Percentiles rank a stretch among this genome's conserved stretches.
These are phyloP conservation scores for Ditylenchus dipsaci DNA, from an alignment of 1,140 invertebrate species.

Conservation along the genomic window DNA sequence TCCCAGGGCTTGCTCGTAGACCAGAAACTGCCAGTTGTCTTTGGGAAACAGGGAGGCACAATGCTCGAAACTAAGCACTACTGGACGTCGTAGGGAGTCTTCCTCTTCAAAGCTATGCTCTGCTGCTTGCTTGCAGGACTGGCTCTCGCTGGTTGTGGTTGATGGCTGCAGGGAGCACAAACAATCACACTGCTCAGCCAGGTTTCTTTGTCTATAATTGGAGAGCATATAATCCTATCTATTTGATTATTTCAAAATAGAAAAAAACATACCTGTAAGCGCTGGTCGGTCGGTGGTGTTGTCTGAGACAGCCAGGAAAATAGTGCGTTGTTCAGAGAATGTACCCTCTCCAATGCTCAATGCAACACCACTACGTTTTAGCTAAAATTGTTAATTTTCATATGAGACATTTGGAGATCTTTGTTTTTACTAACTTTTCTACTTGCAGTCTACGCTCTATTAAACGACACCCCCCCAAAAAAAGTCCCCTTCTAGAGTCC, in stretches of 20 bases:
- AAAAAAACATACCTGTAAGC: conserved; percentile 22
- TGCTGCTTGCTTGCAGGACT: neutral
- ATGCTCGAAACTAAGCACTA: conserved; percentile 52
- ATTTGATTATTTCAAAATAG: neutral
- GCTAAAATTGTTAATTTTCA: conserved; percentile 19
- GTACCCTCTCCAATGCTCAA: conserved; percentile 40
- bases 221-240: neutral
- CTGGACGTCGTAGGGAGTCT: conserved; percentile 34
- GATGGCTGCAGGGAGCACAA: conserved; percentile 27
- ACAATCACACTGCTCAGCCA: conserved; percentile 34
- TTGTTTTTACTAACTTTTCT: no score
- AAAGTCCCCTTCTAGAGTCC: no score
- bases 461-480: no score
- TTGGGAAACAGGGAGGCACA: conserved; percentile 53
- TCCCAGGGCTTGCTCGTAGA: conserved; percentile 32
- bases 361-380: conserved; percentile 41
- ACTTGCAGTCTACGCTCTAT: no score
- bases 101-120: no score
- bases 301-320: conserved; percentile 54
- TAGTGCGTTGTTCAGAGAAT: conserved; percentile 36
- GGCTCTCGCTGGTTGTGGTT: neutral
- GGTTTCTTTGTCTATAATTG: conserved; percentile 32
- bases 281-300: conserved; percentile 40
- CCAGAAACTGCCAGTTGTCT: conserved; percentile 51
- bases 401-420: no score